Evolutionary conservation across 2,888 invertebrate species (phyloP).

Genomic region (Tubulanus polymorphus): DNA sequence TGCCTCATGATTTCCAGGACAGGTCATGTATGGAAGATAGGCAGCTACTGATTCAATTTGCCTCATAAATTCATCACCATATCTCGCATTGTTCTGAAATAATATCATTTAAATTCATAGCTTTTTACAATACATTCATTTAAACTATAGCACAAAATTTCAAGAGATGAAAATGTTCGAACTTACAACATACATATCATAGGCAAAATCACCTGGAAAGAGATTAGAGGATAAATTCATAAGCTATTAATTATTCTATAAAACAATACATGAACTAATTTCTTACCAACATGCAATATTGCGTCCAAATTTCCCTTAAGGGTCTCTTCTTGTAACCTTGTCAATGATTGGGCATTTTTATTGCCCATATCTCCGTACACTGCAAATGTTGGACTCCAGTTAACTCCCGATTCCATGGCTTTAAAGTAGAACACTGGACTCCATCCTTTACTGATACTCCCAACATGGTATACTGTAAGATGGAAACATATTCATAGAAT

Average conservation of each 20-base stretch:
- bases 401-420: slow-evolving; percentile 63
- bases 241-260: background rate
- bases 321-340: slow-evolving; percentile 78
- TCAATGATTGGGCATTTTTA: slow-evolving; percentile 78
- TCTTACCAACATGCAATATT: slow-evolving; percentile 67
- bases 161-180: no score
- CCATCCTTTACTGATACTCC: slow-evolving; percentile 63
- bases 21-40: slow-evolving; percentile 76
- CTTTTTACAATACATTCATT: background rate
- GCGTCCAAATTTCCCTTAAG: slow-evolving; percentile 74
- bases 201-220: slow-evolving; percentile 32
- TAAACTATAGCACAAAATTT: no score
- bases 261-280: background rate
- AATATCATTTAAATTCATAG: background rate
- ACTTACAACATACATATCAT: slow-evolving; percentile 30
- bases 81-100: slow-evolving; percentile 64
- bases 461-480: slow-evolving; percentile 48
- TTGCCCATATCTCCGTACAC: slow-evolving; percentile 91
- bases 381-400: slow-evolving; percentile 74
- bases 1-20: slow-evolving; percentile 83
- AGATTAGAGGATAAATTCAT: no score
- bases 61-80: slow-evolving; percentile 89
- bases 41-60: slow-evolving; percentile 86
- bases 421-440: slow-evolving; percentile 72
- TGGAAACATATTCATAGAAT: background rate